Conservation (phyloP, 2,113 vertebrate species). For the Mobula birostris region DNA sequence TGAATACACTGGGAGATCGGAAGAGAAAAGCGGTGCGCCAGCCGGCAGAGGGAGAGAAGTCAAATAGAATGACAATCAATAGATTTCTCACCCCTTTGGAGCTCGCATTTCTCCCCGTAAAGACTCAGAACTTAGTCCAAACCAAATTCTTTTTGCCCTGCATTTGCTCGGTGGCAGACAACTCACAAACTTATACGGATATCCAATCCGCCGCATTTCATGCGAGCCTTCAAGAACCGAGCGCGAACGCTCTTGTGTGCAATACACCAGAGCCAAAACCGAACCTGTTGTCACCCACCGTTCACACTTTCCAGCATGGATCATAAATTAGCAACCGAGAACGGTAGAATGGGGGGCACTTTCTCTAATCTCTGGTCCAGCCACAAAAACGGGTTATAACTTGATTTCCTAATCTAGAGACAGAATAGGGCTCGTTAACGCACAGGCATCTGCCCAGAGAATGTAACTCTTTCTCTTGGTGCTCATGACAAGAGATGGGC, state of each 20-base stretch:
- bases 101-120: not conserved
- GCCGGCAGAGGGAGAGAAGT: conserved; percentile 20
- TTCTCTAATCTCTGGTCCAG: not conserved
- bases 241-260: not conserved
- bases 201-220: not conserved
- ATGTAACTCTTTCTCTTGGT: not conserved
- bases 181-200: not conserved
- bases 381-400: not conserved
- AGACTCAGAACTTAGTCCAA: not conserved
- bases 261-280: not conserved
- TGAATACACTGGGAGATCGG: not conserved
- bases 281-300: not conserved
- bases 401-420: too few species aligned
- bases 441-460: not conserved
- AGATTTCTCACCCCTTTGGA: not conserved
- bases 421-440: not conserved
- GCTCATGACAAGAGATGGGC: too few species aligned
- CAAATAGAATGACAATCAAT: not conserved
- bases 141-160: not conserved
- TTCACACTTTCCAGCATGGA: not conserved
- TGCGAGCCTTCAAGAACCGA: not conserved
- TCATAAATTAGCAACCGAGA: not conserved
- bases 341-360: not conserved
- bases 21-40: not conserved
- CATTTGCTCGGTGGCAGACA: not conserved